Evolutionary conservation across 2,888 invertebrate genomes (phyloP).

Genomic region (Drosophila monieri): DNA sequence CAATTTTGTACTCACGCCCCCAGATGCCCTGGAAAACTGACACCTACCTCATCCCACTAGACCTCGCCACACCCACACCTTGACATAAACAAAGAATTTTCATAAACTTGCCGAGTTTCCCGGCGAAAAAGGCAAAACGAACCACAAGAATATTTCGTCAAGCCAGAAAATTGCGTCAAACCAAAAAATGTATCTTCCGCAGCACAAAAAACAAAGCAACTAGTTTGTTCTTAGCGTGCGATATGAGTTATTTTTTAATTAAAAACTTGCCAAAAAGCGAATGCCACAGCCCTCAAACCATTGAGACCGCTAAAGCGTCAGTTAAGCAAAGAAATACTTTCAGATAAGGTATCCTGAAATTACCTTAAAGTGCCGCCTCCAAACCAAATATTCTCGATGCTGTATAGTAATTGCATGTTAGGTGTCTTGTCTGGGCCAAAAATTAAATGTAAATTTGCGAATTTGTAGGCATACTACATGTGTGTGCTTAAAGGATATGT

Average conservation of each 20-base stretch:
- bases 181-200: slow-evolving; percentile 60
- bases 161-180: slow-evolving; percentile 65
- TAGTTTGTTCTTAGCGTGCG: slow-evolving; percentile 13
- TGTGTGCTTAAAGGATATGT: neutral
- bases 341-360: slow-evolving; percentile 2
- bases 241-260: slow-evolving; percentile 74
- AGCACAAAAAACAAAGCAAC: slow-evolving; percentile 9
- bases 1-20: slow-evolving; percentile 50
- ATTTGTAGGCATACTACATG: slow-evolving; percentile 1
- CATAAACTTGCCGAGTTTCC: slow-evolving; percentile 64
- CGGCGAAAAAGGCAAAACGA: slow-evolving; percentile 22
- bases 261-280: slow-evolving; percentile 47
- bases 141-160: slow-evolving; percentile 72
- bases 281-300: slow-evolving; percentile 31
- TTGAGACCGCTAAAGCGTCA: slow-evolving; percentile 38
- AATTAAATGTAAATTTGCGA: slow-evolving; percentile 47
- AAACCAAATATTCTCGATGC: neutral
- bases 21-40: neutral
- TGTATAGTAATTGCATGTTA: slow-evolving; percentile 50
- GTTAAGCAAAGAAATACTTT: neutral
- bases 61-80: slow-evolving; percentile 38
- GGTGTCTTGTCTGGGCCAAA: slow-evolving; percentile 27
- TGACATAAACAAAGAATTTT: slow-evolving; percentile 68
- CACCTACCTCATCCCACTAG: slow-evolving; percentile 4
- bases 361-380: slow-evolving; percentile 5